These are phyloP conservation scores for Pseudopodoces humilis DNA, from an alignment of 2,113 vertebrate species.

Conservation along the genomic window DNA sequence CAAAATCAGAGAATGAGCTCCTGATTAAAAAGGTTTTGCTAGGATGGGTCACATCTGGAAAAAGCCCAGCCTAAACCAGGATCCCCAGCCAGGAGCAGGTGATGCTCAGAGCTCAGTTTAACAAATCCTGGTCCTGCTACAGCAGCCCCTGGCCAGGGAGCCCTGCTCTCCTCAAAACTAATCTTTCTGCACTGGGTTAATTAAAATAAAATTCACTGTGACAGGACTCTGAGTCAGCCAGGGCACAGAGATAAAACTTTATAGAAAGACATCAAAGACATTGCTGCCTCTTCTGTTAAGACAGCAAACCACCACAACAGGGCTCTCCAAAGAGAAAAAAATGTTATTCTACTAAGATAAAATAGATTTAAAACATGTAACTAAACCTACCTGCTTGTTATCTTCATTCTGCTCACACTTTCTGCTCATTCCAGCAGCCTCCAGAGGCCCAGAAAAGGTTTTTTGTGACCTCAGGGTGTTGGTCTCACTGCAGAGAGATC, in stretches of 20 bases:
- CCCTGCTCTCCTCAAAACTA: background rate
- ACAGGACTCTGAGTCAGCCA: background rate
- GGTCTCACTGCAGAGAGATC: fast-evolving
- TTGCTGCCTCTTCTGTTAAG: background rate
- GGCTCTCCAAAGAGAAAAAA: background rate
- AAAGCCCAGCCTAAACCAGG: fast-evolving
- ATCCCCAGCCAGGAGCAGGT: background rate
- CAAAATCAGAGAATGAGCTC: fast-evolving
- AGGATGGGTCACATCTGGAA: fast-evolving
- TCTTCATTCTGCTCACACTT: background rate
- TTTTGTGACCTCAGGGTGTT: fast-evolving
- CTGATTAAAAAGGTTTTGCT: background rate
- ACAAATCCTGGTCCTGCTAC: fast-evolving
- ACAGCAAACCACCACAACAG: background rate
- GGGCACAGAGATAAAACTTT: background rate
- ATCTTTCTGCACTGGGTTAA: fast-evolving
- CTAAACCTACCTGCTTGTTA: background rate
- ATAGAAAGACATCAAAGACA: background rate
- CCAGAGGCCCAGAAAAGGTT: background rate
- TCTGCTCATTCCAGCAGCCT: background rate
- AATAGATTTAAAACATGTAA: fast-evolving
- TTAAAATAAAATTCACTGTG: background rate
- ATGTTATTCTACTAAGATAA: fast-evolving
- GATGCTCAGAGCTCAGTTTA: fast-evolving
- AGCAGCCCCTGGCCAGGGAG: background rate